Percentiles rank a stretch among this genome's conserved stretches.
These are phyloP conservation scores for Pocillopora meandrina DNA, from an alignment of 92 coral and sea anemone species.

Conservation along the genomic window DNA sequence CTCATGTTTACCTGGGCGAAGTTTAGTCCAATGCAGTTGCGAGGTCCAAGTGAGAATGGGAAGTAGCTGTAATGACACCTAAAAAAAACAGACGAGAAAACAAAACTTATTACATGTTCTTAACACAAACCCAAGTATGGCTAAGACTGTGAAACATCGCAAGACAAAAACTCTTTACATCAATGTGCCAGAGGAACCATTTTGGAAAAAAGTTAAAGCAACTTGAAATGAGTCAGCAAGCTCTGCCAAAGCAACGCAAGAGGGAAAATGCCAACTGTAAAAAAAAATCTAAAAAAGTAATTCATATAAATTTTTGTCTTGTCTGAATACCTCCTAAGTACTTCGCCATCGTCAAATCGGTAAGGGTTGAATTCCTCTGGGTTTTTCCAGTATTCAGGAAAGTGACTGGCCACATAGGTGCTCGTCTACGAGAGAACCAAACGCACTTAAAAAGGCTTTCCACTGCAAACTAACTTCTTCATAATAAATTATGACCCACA, in stretches of 20 bases:
- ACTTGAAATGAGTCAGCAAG: no score
- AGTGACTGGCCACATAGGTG: conserved; percentile 70
- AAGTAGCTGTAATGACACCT: conserved; percentile 75
- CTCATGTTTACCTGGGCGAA: conserved; percentile 69
- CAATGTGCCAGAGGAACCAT: no score
- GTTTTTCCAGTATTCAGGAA: conserved; percentile 83
- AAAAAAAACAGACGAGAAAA: not conserved
- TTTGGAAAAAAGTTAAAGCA: no score
- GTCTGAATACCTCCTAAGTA: conserved; percentile 46
- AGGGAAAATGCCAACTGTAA: no score
- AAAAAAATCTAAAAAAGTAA: not conserved
- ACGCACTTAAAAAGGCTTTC: not conserved
- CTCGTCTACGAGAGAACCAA: conserved; percentile 50
- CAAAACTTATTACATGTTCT: not conserved
- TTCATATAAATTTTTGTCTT: not conserved
- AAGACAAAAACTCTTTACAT: no score
- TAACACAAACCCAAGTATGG: not conserved
- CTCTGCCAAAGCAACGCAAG: no score
- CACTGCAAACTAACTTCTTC: not conserved
- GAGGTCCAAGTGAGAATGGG: conserved; percentile 92
- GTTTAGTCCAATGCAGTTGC: conserved; percentile 91
- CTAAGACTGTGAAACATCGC: no score
- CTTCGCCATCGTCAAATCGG: conserved; percentile 77
- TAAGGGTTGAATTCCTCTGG: conserved; percentile 81
- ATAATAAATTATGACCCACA: not conserved